Evolutionary conservation across 2,797 vertebrate species (phyloP).

Genomic region (Sternarchorhynchus goeldii): DNA sequence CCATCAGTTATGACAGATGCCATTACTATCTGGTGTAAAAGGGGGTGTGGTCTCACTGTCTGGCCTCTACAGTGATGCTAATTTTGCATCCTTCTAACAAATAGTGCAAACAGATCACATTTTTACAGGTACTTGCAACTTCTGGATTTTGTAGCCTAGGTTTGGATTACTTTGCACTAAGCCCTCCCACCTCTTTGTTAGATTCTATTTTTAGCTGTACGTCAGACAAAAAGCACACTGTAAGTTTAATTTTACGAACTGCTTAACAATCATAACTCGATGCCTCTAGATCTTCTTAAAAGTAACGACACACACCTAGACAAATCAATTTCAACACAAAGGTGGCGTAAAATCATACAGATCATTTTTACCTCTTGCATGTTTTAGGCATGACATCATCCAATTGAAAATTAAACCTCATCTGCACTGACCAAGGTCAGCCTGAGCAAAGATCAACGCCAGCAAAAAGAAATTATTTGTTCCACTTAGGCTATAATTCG

Average conservation of each 20-base stretch:
- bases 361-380: not conserved
- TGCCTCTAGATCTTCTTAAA: not conserved
- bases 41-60: not conserved
- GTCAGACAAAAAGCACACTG: not conserved
- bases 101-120: constrained; percentile 8
- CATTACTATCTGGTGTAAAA: constrained; percentile 24
- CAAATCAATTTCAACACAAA: not conserved
- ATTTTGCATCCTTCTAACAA: constrained; percentile 28
- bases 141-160: not conserved
- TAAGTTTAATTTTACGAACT: not conserved
- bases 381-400: no score
- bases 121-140: constrained; percentile 34
- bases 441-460: no score
- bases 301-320: not conserved
- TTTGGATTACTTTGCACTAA: not conserved
- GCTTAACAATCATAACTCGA: not conserved
- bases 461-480: no score
- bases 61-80: constrained; percentile 11
- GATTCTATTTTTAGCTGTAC: not conserved
- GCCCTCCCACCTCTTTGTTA: not conserved
- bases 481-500: no score
- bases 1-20: constrained; percentile 18
- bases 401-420: no score
- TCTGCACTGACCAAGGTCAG: no score
- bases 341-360: not conserved